A percentile compares a stretch with the other conserved stretches of the same genome.
These are phyloP conservation scores for Pipa parva DNA, from an alignment of 2,113 vertebrate species.

Conservation along the genomic window DNA sequence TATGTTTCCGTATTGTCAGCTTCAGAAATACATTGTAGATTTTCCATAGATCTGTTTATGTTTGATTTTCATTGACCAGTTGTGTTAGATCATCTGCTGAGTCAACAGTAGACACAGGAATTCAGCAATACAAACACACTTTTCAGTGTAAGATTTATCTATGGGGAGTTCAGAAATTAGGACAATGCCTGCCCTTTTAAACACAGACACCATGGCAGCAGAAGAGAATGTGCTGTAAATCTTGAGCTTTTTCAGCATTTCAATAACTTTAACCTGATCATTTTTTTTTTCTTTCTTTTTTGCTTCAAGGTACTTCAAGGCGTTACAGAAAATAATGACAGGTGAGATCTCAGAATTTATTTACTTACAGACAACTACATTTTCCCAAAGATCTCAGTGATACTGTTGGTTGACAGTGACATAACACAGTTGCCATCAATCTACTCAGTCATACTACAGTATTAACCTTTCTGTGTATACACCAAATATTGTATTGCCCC, in stretches of 20 bases:
- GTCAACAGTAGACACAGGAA: conserved; percentile 22
- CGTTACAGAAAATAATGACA: conserved; percentile 66
- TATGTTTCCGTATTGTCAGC: not conserved
- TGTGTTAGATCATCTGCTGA: not conserved
- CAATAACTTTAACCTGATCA: not conserved
- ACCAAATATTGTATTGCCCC: too few relatives aligned
- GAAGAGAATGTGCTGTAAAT: conserved; percentile 29
- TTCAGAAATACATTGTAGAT: not conserved
- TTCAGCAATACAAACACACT: conserved; percentile 20
- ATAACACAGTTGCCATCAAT: too few relatives aligned
- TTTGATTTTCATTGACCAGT: too few relatives aligned
- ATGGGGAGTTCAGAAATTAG: not conserved
- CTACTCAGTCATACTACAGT: too few relatives aligned
- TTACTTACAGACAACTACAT: too few relatives aligned
- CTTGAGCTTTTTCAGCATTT: conserved; percentile 14
- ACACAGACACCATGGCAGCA: conserved; percentile 33
- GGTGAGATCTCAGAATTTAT: conserved; percentile 64
- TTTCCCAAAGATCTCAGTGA: too few relatives aligned
- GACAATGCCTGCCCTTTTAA: conserved; percentile 27
- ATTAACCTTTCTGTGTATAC: too few relatives aligned
- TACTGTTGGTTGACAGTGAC: too few relatives aligned
- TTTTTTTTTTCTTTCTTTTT: conserved; percentile 40
- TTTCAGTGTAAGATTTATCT: conserved; percentile 29
- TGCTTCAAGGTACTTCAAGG: conserved; percentile 64
- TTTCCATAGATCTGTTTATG: not conserved